phyloP scores from a whole-genome alignment of 92 coral and sea anemone genomes.

The Epizoanthus stellaris region DNA sequence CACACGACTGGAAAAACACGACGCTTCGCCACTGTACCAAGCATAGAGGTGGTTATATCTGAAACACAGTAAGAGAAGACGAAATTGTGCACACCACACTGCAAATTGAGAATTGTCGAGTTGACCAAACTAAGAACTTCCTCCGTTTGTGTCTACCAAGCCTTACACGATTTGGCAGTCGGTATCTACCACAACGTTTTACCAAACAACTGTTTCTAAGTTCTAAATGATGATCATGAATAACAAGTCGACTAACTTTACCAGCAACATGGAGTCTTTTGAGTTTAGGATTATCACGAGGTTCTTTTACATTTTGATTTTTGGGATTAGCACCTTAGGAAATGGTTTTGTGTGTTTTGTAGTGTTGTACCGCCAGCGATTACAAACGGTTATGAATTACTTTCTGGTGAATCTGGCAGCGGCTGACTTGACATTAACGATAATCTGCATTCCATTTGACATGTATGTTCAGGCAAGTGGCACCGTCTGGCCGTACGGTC shows the following conservation, averaged over 20 bases:
- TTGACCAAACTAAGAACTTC: too few species aligned
- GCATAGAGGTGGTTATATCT: too few species aligned
- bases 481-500: slow-evolving; percentile 71
- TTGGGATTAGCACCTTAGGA: slow-evolving; percentile 65
- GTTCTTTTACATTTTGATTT: slow-evolving; percentile 63
- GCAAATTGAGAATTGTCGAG: too few species aligned
- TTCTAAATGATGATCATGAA: too few species aligned
- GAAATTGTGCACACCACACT: too few species aligned
- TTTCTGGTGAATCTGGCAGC: slow-evolving; percentile 76
- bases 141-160: too few species aligned
- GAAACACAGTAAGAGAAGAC: too few species aligned
- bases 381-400: slow-evolving; percentile 82
- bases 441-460: slow-evolving; percentile 75
- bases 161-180: too few species aligned
- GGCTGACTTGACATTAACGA: slow-evolving; percentile 62
- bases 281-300: slow-evolving; percentile 57
- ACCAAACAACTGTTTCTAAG: too few species aligned
- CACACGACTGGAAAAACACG: too few species aligned
- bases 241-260: background rate
- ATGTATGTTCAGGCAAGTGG: slow-evolving; percentile 70
- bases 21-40: too few species aligned
- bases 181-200: too few species aligned
- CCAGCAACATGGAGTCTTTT: background rate
- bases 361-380: slow-evolving; percentile 67
- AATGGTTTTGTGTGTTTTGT: slow-evolving; percentile 76